Evolutionary conservation across 2,888 invertebrate species (phyloP), one percentile per base, ranked within the genome.

Genomic region (Arctia plantaginis): DNA sequence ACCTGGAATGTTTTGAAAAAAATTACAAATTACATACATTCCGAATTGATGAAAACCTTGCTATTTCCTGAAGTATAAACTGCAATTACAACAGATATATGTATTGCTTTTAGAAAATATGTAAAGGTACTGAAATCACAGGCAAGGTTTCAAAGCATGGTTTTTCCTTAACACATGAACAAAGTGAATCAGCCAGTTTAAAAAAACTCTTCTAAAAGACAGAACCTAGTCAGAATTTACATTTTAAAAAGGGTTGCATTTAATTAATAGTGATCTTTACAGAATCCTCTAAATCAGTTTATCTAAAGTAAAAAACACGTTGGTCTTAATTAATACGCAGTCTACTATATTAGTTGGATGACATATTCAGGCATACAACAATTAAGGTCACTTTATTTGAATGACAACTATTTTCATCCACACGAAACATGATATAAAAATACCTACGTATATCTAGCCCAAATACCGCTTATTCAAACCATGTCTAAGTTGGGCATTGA

Each of bases 381-480:
- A 94, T 94, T 94, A 93, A 92, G 94, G 94, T 89, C 93, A 92
- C 89, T 92, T 90, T 87, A 83, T 85, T 86, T 82, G 85, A 88
- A 89, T 86, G 82, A 81, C 72, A 74, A 84, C 87, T 87, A 87
- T 88, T 88, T 87, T 81, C 65, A 79, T 78, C 74, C 41, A n/a
- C 79, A 77, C 79, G 78, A 72, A 74, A 77, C 71, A 69, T 78
- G 69, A 75, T 78, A 73, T 77, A 77, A 69, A 71, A 72, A 51
- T 44, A 69, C 62, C 69, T 69, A 69, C 41, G 69, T 41, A 69
- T 55, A n/a, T n/a, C n/a, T n/a, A n/a, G n/a, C n/a, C n/a, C n/a
- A n/a, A n/a, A n/a, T n/a, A n/a, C n/a, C n/a, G n/a, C 35, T 35
- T 35, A 35, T 35, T 6, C 39, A 39, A 41, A 41, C 41, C 41